Base-by-base conservation (phyloP, 2,888 invertebrate species). In the Chloromyia formosa region DNA sequence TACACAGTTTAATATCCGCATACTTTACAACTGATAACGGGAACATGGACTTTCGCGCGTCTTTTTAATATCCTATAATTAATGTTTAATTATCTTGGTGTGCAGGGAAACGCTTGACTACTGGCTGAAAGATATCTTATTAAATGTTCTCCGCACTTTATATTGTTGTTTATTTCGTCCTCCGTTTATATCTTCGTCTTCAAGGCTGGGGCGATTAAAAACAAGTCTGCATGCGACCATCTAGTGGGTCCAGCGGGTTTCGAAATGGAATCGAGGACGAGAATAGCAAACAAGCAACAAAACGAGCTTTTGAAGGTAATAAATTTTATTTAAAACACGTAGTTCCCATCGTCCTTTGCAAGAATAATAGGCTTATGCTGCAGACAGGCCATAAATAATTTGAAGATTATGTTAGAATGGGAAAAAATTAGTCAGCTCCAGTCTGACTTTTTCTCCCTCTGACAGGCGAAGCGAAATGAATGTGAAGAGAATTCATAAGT, bases 331-430 rank as follows among this genome's bases (percentile, higher is more conserved):
- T 73, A 74, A 74, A 77, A 75, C 75, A 77, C 74, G 75, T 75
- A 74, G 73, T 61, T 62, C 66, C 27, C 49, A 49, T 49, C 66
- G 53, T 74, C 74, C 66, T 74, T 74, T 66, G 68, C 60, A 77
- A 75, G 77, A 75, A 75, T 75, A 77, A 77, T 77, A 77, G 77
- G 75, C 77, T 77, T 77, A 77, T 77, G 77, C 56, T 77, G 75
- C 60, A 77, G 77, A 77, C 77, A 77, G 75, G 77, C 73, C 74
- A 74, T 77, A 77, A 77, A 77, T 77, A 77, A 75, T 77, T 75
- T 74, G 53, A 45, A 73, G 75, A 77, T 77, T 75, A 77, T 73
- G 58, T 54, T 22, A 18, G 40, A 61, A 61, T 64, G 74, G 49
- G 49, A 69, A 77, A 74, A 77, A 77, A 77, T 77, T 77, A 75